phyloP scores from a whole-genome alignment of 2,113 vertebrate genomes.

The Clarias magur region DNA sequence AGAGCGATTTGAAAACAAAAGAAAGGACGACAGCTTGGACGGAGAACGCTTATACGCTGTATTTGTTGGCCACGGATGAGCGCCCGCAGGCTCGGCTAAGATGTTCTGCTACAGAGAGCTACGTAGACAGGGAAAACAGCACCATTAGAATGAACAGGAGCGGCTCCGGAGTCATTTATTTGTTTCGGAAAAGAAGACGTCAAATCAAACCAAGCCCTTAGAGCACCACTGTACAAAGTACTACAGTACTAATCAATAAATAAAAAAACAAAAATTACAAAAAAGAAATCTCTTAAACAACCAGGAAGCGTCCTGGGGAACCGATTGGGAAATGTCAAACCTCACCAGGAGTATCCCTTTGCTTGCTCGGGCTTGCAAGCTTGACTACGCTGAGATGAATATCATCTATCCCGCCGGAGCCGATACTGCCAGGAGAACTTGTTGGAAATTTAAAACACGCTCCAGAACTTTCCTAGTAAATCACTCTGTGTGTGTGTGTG shows the following conservation, averaged over 20 bases:
- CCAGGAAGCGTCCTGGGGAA: conserved; percentile 14
- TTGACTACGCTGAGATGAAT: conserved; percentile 33
- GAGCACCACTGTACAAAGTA: conserved; percentile 31
- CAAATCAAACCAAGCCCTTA: conserved; percentile 13
- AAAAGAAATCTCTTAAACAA: not conserved
- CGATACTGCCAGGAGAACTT: conserved; percentile 1
- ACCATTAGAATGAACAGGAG: conserved; percentile 22
- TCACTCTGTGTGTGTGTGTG: not conserved
- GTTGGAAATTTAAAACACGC: conserved; percentile 6
- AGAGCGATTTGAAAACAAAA: conserved; percentile 1
- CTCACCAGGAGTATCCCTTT: conserved; percentile 16
- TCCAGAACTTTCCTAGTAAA: not conserved
- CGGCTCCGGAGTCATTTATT: not conserved
- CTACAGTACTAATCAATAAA: conserved; percentile 29
- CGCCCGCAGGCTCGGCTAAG: not conserved
- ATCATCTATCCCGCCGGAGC: conserved; percentile 33
- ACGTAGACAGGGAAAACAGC: conserved; percentile 10
- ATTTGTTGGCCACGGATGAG: not conserved
- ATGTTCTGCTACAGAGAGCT: conserved; percentile 32
- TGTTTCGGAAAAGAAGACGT: conserved; percentile 1
- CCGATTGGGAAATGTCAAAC: conserved; percentile 5
- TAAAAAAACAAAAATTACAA: not conserved
- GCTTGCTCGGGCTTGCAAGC: conserved; percentile 37
- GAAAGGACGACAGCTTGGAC: not conserved
- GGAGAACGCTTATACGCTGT: not conserved